A percentile compares a stretch with the other conserved stretches of the same genome.
Evolutionary conservation across 2,113 vertebrate genomes (phyloP).

Genomic region (Pseudorhombus dupliciocellatus): DNA sequence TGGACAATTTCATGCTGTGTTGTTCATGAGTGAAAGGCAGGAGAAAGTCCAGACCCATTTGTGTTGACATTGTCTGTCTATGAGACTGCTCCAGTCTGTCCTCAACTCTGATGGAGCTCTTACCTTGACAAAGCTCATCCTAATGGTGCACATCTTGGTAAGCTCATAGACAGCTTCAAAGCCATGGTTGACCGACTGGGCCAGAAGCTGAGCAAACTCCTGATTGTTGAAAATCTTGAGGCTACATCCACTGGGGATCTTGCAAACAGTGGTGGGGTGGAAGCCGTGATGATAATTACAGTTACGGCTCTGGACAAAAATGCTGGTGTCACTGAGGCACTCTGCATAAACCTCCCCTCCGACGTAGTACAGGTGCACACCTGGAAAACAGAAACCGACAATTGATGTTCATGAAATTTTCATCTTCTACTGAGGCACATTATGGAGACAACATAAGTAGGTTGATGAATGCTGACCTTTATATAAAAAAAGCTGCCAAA

Average conservation of each 20-base stretch:
- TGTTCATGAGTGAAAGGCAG: too few species aligned
- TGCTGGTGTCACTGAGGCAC: slow-evolving; percentile 97
- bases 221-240: slow-evolving; percentile 99
- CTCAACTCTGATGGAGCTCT: slow-evolving; percentile 5
- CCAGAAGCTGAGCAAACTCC: slow-evolving; percentile 95
- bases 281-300: slow-evolving; percentile 98
- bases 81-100: background rate
- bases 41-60: too few species aligned
- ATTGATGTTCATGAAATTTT: background rate
- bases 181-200: slow-evolving; percentile 96
- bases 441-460: too few species aligned
- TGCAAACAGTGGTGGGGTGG: slow-evolving; percentile 97
- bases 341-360: slow-evolving; percentile 97
- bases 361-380: slow-evolving; percentile 96
- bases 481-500: too few species aligned
- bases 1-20: too few species aligned
- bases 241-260: slow-evolving; percentile 97
- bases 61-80: too few species aligned
- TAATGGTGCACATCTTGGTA: slow-evolving; percentile 99
- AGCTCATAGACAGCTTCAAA: slow-evolving; percentile 98
- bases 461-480: too few species aligned
- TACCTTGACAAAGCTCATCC: slow-evolving; percentile 99
- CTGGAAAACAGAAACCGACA: slow-evolving; percentile 69
- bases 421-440: too few species aligned
- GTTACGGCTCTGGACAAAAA: slow-evolving; percentile 98